Evolutionary conservation across 2,888 invertebrate species (phyloP).

Genomic region (Plagodis dolabraria): DNA sequence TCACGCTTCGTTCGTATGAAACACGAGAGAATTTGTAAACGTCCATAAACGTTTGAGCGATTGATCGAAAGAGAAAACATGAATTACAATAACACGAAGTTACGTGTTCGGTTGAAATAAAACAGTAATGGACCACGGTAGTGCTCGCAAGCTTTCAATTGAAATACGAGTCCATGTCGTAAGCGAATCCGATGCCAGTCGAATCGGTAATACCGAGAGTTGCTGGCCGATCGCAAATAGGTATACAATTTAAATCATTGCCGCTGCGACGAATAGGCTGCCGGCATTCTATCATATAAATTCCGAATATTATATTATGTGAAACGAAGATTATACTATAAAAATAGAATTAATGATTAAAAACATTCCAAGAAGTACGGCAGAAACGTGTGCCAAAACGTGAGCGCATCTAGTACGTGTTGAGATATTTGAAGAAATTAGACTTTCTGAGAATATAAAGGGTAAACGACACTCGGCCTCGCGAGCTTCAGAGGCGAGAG

Average conservation of each 20-base stretch:
- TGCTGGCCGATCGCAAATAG: background rate
- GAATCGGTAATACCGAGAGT: slow-evolving; percentile 22
- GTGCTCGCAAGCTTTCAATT: slow-evolving; percentile 30
- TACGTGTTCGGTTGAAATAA: slow-evolving; percentile 34
- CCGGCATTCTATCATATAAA: slow-evolving; percentile 1
- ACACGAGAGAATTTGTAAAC: slow-evolving; percentile 43
- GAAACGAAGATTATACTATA: slow-evolving; percentile 5
- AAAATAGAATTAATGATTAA: slow-evolving; percentile 37
- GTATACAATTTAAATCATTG: background rate
- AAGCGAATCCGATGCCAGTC: slow-evolving; percentile 19
- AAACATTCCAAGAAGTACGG: slow-evolving; percentile 45
- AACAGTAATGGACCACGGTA: slow-evolving; percentile 16
- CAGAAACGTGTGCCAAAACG: slow-evolving; percentile 51
- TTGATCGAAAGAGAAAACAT: slow-evolving; percentile 61
- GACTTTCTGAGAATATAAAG: slow-evolving; percentile 58
- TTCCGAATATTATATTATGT: slow-evolving; percentile 4
- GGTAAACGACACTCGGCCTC: slow-evolving; percentile 53
- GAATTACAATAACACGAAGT: slow-evolving; percentile 46
- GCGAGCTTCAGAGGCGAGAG: too few relatives aligned
- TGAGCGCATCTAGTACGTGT: slow-evolving; percentile 43
- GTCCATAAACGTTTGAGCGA: slow-evolving; percentile 47
- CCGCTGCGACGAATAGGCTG: slow-evolving; percentile 1
- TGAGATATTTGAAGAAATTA: slow-evolving; percentile 50
- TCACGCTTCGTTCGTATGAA: slow-evolving; percentile 46
- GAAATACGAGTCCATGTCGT: slow-evolving; percentile 23